phyloP scores from a whole-genome alignment of 2,113 vertebrate species.

The Gnathonemus longibarbis region DNA sequence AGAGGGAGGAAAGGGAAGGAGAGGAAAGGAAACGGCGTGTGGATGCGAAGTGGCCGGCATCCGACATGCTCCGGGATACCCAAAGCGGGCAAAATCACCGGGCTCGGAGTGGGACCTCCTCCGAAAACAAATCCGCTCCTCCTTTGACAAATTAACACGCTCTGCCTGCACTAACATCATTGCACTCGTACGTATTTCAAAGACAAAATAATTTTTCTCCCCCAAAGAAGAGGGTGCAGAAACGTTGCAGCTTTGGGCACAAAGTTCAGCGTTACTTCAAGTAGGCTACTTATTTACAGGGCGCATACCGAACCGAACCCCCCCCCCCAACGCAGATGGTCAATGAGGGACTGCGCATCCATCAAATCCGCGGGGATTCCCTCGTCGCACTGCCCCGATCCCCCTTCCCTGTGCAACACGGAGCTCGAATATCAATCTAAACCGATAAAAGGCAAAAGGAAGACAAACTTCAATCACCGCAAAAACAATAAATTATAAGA shows the following conservation, averaged over 20 bases:
- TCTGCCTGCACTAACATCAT: neutral
- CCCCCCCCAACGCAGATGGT: slow-evolving; percentile 44
- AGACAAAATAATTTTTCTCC: neutral
- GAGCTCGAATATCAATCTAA: neutral
- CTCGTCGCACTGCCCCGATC: slow-evolving; percentile 24
- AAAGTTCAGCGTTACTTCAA: neutral
- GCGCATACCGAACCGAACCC: neutral
- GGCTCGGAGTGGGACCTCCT: neutral
- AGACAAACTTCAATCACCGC: neutral
- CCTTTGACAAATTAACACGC: neutral
- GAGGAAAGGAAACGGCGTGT: neutral
- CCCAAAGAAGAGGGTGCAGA: neutral
- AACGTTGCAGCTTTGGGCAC: neutral
- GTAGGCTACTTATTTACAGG: neutral
- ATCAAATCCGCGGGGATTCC: slow-evolving; percentile 42
- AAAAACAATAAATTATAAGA: neutral
- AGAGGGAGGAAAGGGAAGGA: slow-evolving; percentile 11
- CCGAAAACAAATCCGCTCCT: neutral
- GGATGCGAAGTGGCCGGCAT: neutral
- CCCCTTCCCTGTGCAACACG: slow-evolving; percentile 25
- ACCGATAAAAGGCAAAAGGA: neutral
- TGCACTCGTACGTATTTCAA: neutral
- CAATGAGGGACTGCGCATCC: slow-evolving; percentile 40
- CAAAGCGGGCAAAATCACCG: neutral
- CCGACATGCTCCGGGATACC: neutral